phyloP scores from a whole-genome alignment of 2,797 vertebrate genomes.

The Ctenopoma multispine region DNA sequence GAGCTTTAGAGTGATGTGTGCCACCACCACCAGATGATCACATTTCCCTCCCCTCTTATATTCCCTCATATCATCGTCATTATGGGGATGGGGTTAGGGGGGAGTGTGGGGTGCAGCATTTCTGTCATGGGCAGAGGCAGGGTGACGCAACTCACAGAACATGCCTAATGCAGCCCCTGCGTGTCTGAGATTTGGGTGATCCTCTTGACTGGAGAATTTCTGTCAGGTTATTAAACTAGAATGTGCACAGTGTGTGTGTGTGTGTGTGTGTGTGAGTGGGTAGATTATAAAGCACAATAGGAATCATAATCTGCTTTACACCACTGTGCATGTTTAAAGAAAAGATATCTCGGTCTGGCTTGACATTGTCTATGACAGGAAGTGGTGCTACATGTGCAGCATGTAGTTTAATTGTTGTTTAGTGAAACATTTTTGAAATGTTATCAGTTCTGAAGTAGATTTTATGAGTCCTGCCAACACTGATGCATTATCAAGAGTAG shows the following conservation, averaged over 20 bases:
- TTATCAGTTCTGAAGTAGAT: too few relatives aligned
- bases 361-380: conserved; percentile 1
- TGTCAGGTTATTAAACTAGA: not conserved
- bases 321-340: not conserved
- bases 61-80: not conserved
- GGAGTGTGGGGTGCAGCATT: not conserved
- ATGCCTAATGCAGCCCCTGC: not conserved
- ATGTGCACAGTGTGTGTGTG: not conserved
- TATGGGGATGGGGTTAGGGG: not conserved
- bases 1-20: not conserved
- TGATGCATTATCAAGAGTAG: conserved; percentile 25
- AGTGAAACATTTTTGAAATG: not conserved
- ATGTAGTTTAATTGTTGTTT: too few relatives aligned
- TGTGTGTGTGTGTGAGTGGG: not conserved
- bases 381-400: not conserved
- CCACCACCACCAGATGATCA: conserved; percentile 38
- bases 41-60: conserved; percentile 40
- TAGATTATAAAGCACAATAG: conserved; percentile 17
- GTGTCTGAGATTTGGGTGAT: conserved; percentile 18
- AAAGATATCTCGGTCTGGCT: not conserved
- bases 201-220: conserved; percentile 17
- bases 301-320: not conserved
- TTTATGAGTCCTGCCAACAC: conserved; percentile 25
- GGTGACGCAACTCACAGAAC: conserved; percentile 23
- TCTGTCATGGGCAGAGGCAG: conserved; percentile 9